These are phyloP conservation scores for Synanceia verrucosa DNA, from an alignment of 2,797 vertebrate genomes.

Conservation along the genomic window DNA sequence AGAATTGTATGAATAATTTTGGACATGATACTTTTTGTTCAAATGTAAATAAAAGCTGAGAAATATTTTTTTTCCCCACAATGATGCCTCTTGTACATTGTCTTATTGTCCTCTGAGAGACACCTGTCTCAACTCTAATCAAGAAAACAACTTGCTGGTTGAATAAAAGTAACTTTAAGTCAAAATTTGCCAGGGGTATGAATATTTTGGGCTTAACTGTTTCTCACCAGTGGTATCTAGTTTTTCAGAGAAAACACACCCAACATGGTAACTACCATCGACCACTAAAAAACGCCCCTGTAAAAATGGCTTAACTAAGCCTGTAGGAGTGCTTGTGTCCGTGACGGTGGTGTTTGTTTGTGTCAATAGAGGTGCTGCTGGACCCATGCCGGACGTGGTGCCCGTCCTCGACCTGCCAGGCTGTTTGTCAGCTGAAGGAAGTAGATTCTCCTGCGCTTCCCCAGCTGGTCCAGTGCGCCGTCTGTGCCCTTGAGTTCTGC, in stretches of 20 bases:
- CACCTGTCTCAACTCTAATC: too few relatives aligned
- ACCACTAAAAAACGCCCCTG: background rate
- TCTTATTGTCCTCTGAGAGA: too few relatives aligned
- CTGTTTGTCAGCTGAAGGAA: conserved; percentile 95
- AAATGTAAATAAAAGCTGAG: too few relatives aligned
- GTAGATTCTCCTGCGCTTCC: conserved; percentile 85
- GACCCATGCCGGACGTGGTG: conserved; percentile 99
- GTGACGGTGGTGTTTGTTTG: conserved; percentile 3
- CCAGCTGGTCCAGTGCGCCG: conserved; percentile 92
- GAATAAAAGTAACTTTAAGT: too few relatives aligned
- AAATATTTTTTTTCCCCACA: too few relatives aligned
- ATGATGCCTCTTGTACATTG: too few relatives aligned
- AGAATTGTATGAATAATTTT: too few relatives aligned
- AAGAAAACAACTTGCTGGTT: too few relatives aligned
- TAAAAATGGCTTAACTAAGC: background rate
- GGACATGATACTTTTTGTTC: too few relatives aligned
- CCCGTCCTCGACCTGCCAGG: conserved; percentile 95
- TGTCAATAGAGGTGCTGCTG: conserved; percentile 90
- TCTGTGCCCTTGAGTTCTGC: conserved; percentile 95
- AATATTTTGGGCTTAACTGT: too few relatives aligned
- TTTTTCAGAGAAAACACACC: too few relatives aligned
- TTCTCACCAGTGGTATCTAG: background rate
- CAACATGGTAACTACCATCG: background rate
- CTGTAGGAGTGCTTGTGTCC: background rate
- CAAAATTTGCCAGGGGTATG: too few relatives aligned